Evolutionary conservation across 2,113 vertebrate genomes (phyloP).

Genomic region (Kryptolebias marmoratus): DNA sequence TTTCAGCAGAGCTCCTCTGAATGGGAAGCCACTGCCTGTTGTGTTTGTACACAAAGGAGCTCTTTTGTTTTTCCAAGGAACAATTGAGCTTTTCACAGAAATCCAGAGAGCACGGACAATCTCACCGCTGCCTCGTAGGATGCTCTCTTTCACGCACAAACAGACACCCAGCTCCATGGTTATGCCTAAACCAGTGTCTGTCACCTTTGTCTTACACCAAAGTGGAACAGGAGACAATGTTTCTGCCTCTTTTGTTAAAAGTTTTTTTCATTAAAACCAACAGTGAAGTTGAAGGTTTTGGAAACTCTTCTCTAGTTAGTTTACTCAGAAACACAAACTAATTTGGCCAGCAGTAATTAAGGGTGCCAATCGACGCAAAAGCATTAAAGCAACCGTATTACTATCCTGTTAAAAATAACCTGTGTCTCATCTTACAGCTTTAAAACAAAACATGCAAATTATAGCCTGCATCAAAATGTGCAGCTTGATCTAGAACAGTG

Average conservation of each 20-base stretch:
- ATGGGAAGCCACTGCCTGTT: conserved; percentile 69
- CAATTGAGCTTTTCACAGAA: conserved; percentile 72
- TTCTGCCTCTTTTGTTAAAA: conserved; percentile 41
- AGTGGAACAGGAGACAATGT: conserved; percentile 41
- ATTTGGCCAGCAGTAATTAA: not conserved
- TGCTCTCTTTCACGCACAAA: conserved; percentile 35
- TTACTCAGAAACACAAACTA: not conserved
- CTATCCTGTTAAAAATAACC: too few species aligned
- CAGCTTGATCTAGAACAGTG: too few species aligned
- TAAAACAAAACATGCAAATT: too few species aligned
- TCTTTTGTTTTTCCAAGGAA: conserved; percentile 73
- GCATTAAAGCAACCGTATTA: too few species aligned
- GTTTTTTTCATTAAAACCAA: conserved; percentile 19
- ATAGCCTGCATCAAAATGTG: too few species aligned
- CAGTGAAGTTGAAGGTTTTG: conserved; percentile 27
- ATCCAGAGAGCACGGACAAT: conserved; percentile 58
- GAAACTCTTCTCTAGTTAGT: not conserved
- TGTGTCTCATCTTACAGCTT: too few species aligned
- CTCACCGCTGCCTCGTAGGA: conserved; percentile 53
- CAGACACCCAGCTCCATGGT: conserved; percentile 40
- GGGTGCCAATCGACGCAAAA: not conserved
- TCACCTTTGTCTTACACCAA: conserved; percentile 66
- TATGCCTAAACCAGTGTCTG: conserved; percentile 49
- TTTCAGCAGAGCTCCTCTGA: conserved; percentile 58
- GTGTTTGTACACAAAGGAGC: conserved; percentile 73